These are phyloP conservation scores for Gymnodraco acuticeps DNA, from an alignment of 2,797 vertebrate genomes.

Conservation along the genomic window DNA sequence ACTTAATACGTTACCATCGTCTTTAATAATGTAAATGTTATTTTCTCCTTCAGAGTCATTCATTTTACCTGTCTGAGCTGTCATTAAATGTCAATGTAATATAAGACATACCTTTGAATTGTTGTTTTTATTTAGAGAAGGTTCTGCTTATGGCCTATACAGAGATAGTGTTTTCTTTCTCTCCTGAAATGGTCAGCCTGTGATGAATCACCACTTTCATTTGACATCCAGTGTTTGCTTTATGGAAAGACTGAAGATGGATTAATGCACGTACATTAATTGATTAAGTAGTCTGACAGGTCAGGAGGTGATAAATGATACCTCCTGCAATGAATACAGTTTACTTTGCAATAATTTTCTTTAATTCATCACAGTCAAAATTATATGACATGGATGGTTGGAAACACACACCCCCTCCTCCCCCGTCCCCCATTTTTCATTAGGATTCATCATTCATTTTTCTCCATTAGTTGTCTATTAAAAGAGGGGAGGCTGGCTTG, in stretches of 20 bases:
- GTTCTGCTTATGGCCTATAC: conserved; percentile 8
- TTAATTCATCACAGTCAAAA: conserved; percentile 83
- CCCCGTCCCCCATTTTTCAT: conserved; percentile 70
- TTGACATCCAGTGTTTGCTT: conserved; percentile 64
- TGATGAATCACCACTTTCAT: conserved; percentile 75
- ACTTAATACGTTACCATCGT: background rate
- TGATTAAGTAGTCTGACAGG: conserved; percentile 80
- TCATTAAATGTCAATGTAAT: background rate
- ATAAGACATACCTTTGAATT: conserved; percentile 1
- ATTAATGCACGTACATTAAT: conserved; percentile 78
- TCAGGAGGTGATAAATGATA: conserved; percentile 83
- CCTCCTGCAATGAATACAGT: conserved; percentile 74
- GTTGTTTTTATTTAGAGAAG: conserved; percentile 5
- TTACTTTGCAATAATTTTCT: conserved; percentile 78
- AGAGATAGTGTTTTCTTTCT: conserved; percentile 14
- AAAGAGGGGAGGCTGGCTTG: conserved; percentile 35
- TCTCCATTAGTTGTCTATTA: conserved; percentile 69
- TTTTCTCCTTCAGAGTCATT: background rate
- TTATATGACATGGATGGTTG: conserved; percentile 80
- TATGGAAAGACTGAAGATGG: conserved; percentile 73
- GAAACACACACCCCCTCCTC: conserved; percentile 54
- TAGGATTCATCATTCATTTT: conserved; percentile 77
- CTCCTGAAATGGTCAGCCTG: conserved; percentile 45
- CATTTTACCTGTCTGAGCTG: background rate
- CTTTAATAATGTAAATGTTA: background rate